Conservation (phyloP, 2,888 invertebrate species). For the Eumacrocentrus americanus region DNA sequence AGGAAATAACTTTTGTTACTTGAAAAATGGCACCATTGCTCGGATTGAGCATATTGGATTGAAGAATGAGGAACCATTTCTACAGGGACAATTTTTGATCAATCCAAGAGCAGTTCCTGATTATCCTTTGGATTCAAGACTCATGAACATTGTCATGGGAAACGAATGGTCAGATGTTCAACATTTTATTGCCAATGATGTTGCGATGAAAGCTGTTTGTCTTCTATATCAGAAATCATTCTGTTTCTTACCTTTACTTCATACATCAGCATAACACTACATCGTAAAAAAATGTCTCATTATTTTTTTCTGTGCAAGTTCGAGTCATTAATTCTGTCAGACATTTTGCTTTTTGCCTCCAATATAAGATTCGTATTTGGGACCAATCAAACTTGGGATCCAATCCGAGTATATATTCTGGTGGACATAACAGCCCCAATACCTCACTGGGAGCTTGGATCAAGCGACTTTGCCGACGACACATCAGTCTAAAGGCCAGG, state of each 20-base stretch:
- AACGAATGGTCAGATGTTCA: not conserved
- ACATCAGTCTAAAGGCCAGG: conserved; percentile 63
- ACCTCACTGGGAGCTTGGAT: conserved; percentile 59
- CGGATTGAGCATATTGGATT: not conserved
- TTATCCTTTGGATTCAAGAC: not conserved
- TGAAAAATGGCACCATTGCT: too few species aligned
- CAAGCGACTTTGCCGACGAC: conserved; percentile 62
- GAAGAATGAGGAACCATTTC: not conserved
- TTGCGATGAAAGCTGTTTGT: not conserved
- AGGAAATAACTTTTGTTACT: too few species aligned
- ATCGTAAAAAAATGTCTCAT: too few species aligned
- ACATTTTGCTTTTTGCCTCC: too few species aligned
- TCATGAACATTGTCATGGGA: not conserved
- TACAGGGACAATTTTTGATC: not conserved
- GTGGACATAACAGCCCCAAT: conserved; percentile 59
- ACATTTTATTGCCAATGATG: not conserved
- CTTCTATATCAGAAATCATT: not conserved
- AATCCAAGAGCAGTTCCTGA: not conserved
- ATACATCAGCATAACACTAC: too few species aligned
- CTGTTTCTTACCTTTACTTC: conserved; percentile 1
- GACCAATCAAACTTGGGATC: conserved; percentile 75
- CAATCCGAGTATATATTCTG: conserved; percentile 67
- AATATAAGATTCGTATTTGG: too few species aligned
- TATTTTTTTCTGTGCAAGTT: too few species aligned
- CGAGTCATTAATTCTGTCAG: too few species aligned